Evolutionary conservation across 2,888 invertebrate genomes (phyloP), one percentile per base, ranked within the genome.

Genomic region (Saturnia japonica): DNA sequence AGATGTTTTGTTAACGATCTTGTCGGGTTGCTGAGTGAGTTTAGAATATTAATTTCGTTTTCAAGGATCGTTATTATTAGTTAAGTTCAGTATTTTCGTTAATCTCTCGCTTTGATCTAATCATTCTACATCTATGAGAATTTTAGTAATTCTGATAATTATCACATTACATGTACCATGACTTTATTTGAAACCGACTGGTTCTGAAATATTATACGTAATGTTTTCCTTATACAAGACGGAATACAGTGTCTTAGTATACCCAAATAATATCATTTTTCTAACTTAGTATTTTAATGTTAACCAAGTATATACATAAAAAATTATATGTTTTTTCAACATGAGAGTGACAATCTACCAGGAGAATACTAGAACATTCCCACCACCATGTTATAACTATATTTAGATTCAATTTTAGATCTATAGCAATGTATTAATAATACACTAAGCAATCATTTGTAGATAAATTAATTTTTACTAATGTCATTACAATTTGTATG

Each of bases 1-100:
- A 85, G 85, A 85, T 85, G 85, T 83, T 84, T 78, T 79, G 73
- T 68, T 75, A 72, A 74, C 72, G 74, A 76, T 75, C 73, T 71
- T 69, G 70, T 74, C 72, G 73, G 68, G 51, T 54, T 54, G 42
- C 9, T 42, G 67, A 54, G 67, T 78, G 74, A 74, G 76, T 77
- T 76, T 73, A 43, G 68, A 75, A 73, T 47, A 71, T 73, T 77
- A 70, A 76, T 73, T 75, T 69, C 70, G 73, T 73, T 70, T 62
- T 60, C 70, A 68, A 67, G 40, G 40, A 40, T 11, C 40, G 16
- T 66, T 70, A 67, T 9, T 47, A 28, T 34, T 34, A n/a, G 34
- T 43, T 28, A 40, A 51, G 42, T 40, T 40, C 51, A 47, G 12
- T 25, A 25, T 34, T 34, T 45, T 34, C 19, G 43, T 22, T 47